These are phyloP conservation scores for Limulus polyphemus DNA, from an alignment of 2,888 invertebrate species.

Conservation along the genomic window DNA sequence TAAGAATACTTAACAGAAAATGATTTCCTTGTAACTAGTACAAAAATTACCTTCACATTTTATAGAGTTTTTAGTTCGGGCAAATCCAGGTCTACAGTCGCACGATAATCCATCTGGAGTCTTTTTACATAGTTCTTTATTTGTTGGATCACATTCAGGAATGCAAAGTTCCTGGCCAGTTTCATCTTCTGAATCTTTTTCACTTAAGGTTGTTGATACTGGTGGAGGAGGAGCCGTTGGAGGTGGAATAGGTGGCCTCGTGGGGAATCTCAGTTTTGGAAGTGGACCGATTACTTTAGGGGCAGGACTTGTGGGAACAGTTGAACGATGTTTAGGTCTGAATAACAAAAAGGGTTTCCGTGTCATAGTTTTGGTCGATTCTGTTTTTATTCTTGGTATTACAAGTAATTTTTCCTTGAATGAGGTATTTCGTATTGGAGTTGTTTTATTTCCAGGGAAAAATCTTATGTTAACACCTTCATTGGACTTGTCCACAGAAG, in stretches of 20 bases:
- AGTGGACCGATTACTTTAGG: constrained; percentile 7
- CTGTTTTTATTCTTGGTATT: neutral
- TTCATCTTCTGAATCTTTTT: neutral
- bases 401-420: neutral
- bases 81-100: constrained; percentile 29
- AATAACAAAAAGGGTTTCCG: constrained; percentile 8
- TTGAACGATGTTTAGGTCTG: too few species aligned
- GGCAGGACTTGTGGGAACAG: constrained; percentile 15
- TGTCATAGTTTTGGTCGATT: neutral
- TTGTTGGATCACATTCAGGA: constrained; percentile 28
- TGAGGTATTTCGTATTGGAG: too few species aligned
- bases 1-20: too few species aligned
- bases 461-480: constrained; percentile 10
- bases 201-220: neutral
- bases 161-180: constrained; percentile 21
- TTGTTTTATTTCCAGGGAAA: neutral
- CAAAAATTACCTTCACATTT: constrained; percentile 26
- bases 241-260: constrained; percentile 12
- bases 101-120: constrained; percentile 24
- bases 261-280: constrained; percentile 6
- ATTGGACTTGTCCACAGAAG: neutral
- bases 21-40: too few species aligned
- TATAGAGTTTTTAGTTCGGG: constrained; percentile 23
- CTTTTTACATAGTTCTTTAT: constrained; percentile 28
- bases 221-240: neutral